phyloP scores from a whole-genome alignment of 2,797 vertebrate genomes.

The Hippopotamyrus pictus region DNA sequence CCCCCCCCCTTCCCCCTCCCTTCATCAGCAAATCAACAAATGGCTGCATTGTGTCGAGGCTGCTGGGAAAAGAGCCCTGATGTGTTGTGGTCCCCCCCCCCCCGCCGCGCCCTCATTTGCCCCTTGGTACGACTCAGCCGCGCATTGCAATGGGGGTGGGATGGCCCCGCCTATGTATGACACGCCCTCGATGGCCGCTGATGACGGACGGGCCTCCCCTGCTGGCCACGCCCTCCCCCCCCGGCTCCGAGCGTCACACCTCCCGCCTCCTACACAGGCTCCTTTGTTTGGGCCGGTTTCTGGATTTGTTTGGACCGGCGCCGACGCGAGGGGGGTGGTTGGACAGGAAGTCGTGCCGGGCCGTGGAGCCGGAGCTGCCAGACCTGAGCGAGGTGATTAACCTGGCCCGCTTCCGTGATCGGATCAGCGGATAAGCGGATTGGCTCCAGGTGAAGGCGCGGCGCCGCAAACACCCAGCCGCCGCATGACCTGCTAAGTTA shows the following conservation, averaged over 20 bases:
- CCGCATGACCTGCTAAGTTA: neutral
- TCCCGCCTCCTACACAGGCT: neutral
- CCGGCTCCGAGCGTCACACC: neutral
- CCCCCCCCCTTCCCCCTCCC: neutral
- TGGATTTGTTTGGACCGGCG: neutral
- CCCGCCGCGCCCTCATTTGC: conserved; percentile 47
- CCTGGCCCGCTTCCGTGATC: neutral
- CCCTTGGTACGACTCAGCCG: conserved; percentile 44
- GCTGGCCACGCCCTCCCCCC: neutral
- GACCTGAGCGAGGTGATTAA: neutral
- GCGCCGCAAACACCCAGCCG: neutral
- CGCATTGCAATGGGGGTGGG: neutral
- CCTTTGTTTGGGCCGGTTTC: neutral
- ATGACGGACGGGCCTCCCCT: neutral
- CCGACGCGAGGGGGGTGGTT: neutral
- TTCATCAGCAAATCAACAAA: conserved; percentile 40
- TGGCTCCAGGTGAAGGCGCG: neutral
- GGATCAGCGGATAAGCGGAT: neutral
- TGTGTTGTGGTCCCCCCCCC: conserved; percentile 16
- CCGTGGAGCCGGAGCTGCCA: neutral
- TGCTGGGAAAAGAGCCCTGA: conserved; percentile 43
- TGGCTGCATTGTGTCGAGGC: conserved; percentile 46
- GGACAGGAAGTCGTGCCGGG: neutral
- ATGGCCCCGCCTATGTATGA: neutral
- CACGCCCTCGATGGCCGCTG: neutral